These are phyloP conservation scores for Clarias fuscus DNA, from an alignment of 2,797 vertebrate genomes.

Conservation along the genomic window DNA sequence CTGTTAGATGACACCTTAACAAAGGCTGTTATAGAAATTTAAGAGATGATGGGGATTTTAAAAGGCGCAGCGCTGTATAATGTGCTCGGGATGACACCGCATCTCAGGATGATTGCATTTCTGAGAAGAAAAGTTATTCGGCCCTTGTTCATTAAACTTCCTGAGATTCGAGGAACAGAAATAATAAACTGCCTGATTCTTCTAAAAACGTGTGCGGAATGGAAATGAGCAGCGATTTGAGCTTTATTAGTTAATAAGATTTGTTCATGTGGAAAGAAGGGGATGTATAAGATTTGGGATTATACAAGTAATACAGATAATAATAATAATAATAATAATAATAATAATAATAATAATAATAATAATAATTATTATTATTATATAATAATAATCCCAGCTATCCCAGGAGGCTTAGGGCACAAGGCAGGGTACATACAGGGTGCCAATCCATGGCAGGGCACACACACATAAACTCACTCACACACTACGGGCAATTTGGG, in stretches of 20 bases:
- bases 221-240: not conserved
- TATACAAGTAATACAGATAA: not conserved
- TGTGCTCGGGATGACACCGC: not conserved
- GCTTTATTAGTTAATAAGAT: not conserved
- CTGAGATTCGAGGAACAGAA: not conserved
- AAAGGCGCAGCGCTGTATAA: not conserved
- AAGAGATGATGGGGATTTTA: constrained; percentile 27
- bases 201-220: not conserved
- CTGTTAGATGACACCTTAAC: constrained; percentile 11
- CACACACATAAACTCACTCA: too few relatives aligned
- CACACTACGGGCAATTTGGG: too few relatives aligned
- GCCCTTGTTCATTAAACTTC: constrained; percentile 10
- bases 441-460: too few relatives aligned
- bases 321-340: too few relatives aligned
- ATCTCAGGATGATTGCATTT: not conserved
- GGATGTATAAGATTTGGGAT: not conserved
- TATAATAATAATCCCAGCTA: too few relatives aligned
- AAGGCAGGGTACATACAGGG: too few relatives aligned
- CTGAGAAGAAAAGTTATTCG: not conserved
- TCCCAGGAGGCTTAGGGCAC: too few relatives aligned
- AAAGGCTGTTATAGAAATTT: constrained; percentile 19
- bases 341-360: too few relatives aligned
- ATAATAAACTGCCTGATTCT: constrained; percentile 3
- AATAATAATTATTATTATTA: too few relatives aligned
- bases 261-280: not conserved